Conservation (phyloP, 2,113 vertebrate genomes). For the Eretmochelys imbricata region DNA sequence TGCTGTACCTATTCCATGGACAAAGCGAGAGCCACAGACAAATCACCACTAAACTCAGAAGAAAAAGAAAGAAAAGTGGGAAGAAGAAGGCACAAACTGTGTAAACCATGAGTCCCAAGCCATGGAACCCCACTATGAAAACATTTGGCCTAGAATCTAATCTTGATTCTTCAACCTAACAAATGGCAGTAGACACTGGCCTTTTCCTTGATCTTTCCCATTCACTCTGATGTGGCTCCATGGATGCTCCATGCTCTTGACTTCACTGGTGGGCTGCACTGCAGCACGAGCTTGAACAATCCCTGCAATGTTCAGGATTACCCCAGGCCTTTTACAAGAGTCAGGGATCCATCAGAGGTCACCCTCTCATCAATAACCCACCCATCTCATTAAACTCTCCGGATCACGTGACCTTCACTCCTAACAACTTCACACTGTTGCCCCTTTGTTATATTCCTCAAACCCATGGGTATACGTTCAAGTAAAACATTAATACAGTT, state of each 20-base stretch:
- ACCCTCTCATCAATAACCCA: neutral
- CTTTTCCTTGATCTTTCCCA: neutral
- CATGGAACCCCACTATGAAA: neutral
- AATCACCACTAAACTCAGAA: neutral
- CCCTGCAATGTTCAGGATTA: neutral
- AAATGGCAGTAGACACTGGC: neutral
- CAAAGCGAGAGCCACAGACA: neutral
- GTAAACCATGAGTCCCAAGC: neutral
- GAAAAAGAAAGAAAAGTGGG: neutral
- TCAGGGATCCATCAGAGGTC: neutral
- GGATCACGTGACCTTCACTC: fast-evolving
- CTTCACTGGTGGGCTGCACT: neutral
- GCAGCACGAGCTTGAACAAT: neutral
- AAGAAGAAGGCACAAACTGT: neutral
- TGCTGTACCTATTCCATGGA: neutral
- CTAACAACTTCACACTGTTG: neutral
- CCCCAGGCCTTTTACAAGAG: neutral
- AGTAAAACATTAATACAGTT: neutral
- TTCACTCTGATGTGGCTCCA: neutral
- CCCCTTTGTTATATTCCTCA: neutral
- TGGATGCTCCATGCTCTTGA: fast-evolving
- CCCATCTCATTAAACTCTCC: fast-evolving
- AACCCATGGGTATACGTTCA: neutral
- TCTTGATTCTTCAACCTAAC: neutral
- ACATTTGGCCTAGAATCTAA: fast-evolving